Base-by-base conservation (phyloP, 1,140 invertebrate genomes). In the Polypedilum pembai region DNA sequence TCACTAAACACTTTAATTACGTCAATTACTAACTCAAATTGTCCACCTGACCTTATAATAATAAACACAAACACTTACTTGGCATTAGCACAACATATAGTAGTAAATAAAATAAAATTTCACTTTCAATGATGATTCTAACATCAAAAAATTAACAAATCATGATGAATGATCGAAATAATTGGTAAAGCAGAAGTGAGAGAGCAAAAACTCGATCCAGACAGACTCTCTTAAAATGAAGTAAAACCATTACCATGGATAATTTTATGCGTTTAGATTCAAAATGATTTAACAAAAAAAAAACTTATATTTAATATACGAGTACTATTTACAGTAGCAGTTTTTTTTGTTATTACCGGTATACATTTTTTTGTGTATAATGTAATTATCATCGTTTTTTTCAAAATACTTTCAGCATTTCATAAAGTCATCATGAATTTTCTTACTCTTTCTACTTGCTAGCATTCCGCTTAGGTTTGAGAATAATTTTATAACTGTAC, bases 161-260 rank as follows among this genome's bases (percentile, higher is more conserved):
- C 65, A 69, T 69, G 17, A 69, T 69, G 65, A 69, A 69, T 69
- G 65, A 69, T 69, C 65, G 65, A 69, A 69, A 69, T 69, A 69
- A 69, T 69, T 69, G 65, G 65, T 69, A 69, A 56, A 69, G 15
- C 65, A 20, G 17, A 21, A 69, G 65, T 69, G 65, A 69, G 65
- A 69, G 17, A 21, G 65, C 17, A 69, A 18, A 21, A 69, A 69
- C 8, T 69, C 45, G 45, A n/a, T 69, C 65, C 65, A 69, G 65
- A 69, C 65, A 69, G 65, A 69, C 65, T 18, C 65, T 21, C 18
- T 20, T 69, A 69, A 56, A 56, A 18, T 21, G 20, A 69, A 20
- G 65, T 69, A 69, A 69, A 69, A 69, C 65, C 65, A 69, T 69
- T 10, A 21, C 65, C 65, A 69, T 18, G 17, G 65, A 69, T 69